Percentiles rank a stretch among this genome's conserved stretches.
Evolutionary conservation across 53 echinoderm and acorn worm species (phyloP).

Genomic region (Mesocentrotus franciscanus): DNA sequence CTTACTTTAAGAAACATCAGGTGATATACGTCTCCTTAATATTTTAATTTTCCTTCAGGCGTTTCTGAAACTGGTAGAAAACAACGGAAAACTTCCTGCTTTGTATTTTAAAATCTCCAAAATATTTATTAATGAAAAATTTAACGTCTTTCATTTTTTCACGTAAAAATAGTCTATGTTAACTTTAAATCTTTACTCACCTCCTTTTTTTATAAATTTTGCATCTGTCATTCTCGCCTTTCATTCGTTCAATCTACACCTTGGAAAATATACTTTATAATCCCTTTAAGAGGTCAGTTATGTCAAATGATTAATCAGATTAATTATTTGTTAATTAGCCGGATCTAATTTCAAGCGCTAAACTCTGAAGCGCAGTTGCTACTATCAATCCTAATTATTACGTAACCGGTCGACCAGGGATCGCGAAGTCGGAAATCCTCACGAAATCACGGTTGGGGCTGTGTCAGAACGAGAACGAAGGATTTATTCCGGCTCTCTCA

Average conservation of each 20-base stretch:
- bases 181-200: no score
- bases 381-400: slow-evolving; percentile 25
- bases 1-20: no score
- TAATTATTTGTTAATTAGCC: slow-evolving; percentile 3
- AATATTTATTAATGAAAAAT: no score
- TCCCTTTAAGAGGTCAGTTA: slow-evolving; percentile 3
- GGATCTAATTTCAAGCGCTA: not conserved
- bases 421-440: not conserved
- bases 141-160: no score
- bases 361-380: not conserved
- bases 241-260: not conserved
- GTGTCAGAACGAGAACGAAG: not conserved
- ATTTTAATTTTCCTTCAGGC: no score
- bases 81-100: no score
- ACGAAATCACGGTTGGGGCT: not conserved
- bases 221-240: not conserved
- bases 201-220: not conserved
- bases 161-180: no score
- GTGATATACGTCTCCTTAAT: no score
- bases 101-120: no score
- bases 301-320: slow-evolving; percentile 27
- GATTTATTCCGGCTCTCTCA: not conserved
- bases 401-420: not conserved
- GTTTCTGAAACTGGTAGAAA: no score
- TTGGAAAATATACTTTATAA: not conserved